These are phyloP conservation scores for Alexandromys fortis DNA, from an alignment of 2,113 vertebrate species.

Conservation along the genomic window DNA sequence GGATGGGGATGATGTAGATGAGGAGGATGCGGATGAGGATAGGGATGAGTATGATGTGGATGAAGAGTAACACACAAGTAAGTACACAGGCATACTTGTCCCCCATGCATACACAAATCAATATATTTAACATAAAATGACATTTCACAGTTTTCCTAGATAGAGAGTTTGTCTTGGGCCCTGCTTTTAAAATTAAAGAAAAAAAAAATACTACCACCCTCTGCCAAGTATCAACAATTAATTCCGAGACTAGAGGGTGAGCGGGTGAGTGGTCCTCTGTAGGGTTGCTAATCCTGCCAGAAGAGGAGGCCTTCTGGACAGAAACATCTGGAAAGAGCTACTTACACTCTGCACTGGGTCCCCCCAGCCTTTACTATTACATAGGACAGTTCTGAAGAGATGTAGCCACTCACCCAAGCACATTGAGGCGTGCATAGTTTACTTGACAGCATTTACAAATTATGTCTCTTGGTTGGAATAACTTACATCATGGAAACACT, in stretches of 20 bases:
- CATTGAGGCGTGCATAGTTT: constrained; percentile 53
- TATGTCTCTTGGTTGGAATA: constrained; percentile 61
- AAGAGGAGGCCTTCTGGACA: background rate
- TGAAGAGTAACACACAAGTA: background rate
- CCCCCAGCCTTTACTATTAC: background rate
- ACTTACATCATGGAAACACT: constrained; percentile 59
- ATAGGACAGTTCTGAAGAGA: constrained; percentile 24
- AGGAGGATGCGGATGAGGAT: too few species aligned
- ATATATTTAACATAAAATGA: background rate
- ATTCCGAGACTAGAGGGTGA: background rate
- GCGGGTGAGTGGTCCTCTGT: background rate
- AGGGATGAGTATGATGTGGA: too few species aligned
- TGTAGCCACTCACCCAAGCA: background rate
- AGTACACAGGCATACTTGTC: background rate
- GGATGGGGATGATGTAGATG: too few species aligned
- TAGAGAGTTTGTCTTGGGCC: background rate
- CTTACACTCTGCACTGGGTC: background rate
- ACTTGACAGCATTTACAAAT: constrained; percentile 77
- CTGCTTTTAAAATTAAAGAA: background rate
- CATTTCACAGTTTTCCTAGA: background rate
- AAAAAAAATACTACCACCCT: background rate
- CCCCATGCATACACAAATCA: background rate
- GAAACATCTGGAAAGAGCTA: constrained; percentile 47
- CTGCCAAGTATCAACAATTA: constrained; percentile 21
- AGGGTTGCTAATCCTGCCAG: background rate